Conservation (phyloP, 2,113 vertebrate genomes). For the Hypanus sabinus region DNA sequence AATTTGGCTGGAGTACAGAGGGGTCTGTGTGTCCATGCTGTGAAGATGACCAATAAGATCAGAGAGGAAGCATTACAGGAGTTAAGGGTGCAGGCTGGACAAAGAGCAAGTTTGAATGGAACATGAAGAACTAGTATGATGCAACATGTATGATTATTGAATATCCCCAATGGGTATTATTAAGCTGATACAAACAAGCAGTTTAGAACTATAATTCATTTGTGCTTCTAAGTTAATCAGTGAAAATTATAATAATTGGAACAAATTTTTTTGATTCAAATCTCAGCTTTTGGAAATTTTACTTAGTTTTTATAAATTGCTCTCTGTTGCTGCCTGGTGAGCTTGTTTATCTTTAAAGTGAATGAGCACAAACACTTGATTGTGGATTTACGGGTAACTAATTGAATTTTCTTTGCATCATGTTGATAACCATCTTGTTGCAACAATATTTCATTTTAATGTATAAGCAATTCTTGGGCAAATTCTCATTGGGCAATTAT, state of each 20-base stretch:
- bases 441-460: not conserved
- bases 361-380: not conserved
- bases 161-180: too few relatives aligned
- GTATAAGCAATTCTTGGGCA: not conserved
- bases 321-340: not conserved
- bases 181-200: not conserved
- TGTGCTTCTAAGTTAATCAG: not conserved
- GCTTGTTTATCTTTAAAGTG: not conserved
- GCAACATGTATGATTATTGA: not conserved
- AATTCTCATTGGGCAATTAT: not conserved
- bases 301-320: not conserved
- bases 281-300: not conserved
- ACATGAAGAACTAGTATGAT: not conserved
- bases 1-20: too few relatives aligned
- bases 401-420: not conserved
- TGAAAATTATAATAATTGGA: too few relatives aligned
- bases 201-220: not conserved
- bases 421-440: not conserved
- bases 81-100: not conserved
- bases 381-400: not conserved
- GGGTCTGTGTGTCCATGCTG: not conserved
- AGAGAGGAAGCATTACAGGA: not conserved
- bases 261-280: not conserved
- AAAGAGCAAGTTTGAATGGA: not conserved
- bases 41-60: not conserved